Base-by-base conservation (phyloP, 2,113 vertebrate species). In the Oncorhynchus gorbuscha region DNA sequence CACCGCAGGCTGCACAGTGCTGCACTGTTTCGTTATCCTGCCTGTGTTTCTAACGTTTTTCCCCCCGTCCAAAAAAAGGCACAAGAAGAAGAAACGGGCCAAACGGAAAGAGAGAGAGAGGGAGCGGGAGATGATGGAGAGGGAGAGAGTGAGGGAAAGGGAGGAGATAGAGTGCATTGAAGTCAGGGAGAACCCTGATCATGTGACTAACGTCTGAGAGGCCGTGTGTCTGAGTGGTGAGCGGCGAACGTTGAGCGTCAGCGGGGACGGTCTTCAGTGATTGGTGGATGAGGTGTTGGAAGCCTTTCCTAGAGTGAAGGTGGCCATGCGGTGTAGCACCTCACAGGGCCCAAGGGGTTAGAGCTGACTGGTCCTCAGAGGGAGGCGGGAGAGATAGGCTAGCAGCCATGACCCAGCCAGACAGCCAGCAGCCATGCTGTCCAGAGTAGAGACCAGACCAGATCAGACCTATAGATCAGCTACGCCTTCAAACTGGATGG, bases 21-120 rank as follows among this genome's bases (percentile, higher is more conserved):
- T 99, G 90, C 98, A 99, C 95, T 99, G 98, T 95, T 98, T 99
- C 72, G 95, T 99, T 94, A 98, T 99, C 90, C 94, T 99, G 88
- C 97, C 97, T 0, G 97, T 99, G 86, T 99, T 99, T 91, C 94
- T 99, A 89, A 99, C 98, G 73, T 99, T 99, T 91, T 99, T 99
- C 82, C 98, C 98, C 65, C 98, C 98, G 12, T 99, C 98, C 81
- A 99, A 99, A 94, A 99, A 98, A 91, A 95, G 98, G 87, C 98
- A 98, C 92, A 99, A 98, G 96, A 99, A 99, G 94, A 99, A 97
- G 94, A 99, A 98, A 92, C 93, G 96, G 8, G 97, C 96, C 64
- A 99, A 97, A 89, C 93, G 96, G 79, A 99, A 99, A 95, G 97
- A 98, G 86, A 89, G 96, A 84, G 97, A 99, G 76, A 71, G 82